Base-by-base conservation (phyloP, 2,888 invertebrate genomes). In the Physocephala rufipes region DNA sequence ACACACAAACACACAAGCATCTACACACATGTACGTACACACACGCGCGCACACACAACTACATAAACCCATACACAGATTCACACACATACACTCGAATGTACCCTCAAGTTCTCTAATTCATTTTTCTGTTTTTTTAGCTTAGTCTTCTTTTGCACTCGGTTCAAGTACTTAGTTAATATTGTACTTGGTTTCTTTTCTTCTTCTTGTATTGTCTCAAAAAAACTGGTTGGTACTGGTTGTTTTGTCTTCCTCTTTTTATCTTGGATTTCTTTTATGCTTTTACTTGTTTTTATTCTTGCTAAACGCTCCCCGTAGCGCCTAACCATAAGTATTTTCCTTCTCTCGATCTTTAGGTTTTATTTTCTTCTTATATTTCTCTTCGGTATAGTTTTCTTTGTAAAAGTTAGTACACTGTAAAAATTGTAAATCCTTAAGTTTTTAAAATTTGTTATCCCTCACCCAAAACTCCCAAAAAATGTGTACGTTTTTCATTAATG, bases 91-190 rank as follows among this genome's bases (percentile, higher is more conserved):
- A 36, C 9, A 36, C 9, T 4, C 9, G 36, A 7, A 9, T 36
- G 9, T 9, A 19, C 21, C 28, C 26, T 58, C 58, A 43, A 19
- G 30, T 67, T 67, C 45, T 13, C 30, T 62, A 45, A 45, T 45
- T 43, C 12, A 24, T 63, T 47, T 63, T 45, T 63, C 24, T 21
- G 21, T 63, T 47, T 63, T 45, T 63, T 45, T 21, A 24, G 45
- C 47, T 63, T 24, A 45, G 45, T 63, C 47, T 62, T 62, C 45
- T 62, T 51, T 63, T 63, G 63, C 63, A 63, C 26, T 58, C 58
- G 2, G 24, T 28, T 58, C 58, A 58, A 58, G 58, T 58, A 26
- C 26, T 58, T 58, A 28, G 63, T 63, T 47, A 63, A 47, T 4
- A 24, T 67, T 67, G 21, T 58, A 28, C 24, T 55, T 7, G 1